Conservation (phyloP, 2,888 invertebrate species). For the Phaonia tiefii region DNA sequence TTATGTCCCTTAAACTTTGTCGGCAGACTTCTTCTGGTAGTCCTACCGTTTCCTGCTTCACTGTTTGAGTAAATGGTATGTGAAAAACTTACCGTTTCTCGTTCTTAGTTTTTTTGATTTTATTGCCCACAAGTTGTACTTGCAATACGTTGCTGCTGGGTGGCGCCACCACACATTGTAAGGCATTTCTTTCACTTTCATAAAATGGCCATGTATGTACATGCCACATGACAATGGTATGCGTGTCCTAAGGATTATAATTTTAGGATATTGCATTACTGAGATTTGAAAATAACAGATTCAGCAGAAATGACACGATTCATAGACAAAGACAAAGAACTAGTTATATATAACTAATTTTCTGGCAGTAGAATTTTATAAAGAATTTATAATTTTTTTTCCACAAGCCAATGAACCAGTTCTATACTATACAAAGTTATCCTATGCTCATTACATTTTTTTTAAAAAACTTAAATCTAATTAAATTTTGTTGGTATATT, state of each 20-base stretch:
- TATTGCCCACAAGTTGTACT: no score
- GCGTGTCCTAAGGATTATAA: constrained; percentile 16
- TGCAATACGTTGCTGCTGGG: not conserved
- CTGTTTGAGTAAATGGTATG: not conserved
- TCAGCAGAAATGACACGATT: not conserved
- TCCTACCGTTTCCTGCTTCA: not conserved
- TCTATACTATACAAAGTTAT: no score
- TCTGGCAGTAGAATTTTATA: not conserved
- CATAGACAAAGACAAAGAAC: not conserved
- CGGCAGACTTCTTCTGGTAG: not conserved
- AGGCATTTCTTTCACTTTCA: constrained; percentile 1
- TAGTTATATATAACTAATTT: not conserved
- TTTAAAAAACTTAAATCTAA: no score
- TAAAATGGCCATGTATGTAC: constrained; percentile 23
- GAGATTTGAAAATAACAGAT: constrained; percentile 7
- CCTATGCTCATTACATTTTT: no score
- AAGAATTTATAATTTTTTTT: no score
- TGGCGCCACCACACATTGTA: constrained; percentile 4
- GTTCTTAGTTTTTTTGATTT: no score
- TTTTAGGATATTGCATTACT: constrained; percentile 14
- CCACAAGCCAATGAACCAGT: no score
- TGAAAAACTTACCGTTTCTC: constrained; percentile 11
- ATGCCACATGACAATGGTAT: constrained; percentile 35
- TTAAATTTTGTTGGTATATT: no score
- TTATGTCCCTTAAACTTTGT: no score